Percentiles rank a stretch among this genome's conserved stretches.
Conservation (phyloP, 1,140 invertebrate species). For the Pissodes strobi region DNA sequence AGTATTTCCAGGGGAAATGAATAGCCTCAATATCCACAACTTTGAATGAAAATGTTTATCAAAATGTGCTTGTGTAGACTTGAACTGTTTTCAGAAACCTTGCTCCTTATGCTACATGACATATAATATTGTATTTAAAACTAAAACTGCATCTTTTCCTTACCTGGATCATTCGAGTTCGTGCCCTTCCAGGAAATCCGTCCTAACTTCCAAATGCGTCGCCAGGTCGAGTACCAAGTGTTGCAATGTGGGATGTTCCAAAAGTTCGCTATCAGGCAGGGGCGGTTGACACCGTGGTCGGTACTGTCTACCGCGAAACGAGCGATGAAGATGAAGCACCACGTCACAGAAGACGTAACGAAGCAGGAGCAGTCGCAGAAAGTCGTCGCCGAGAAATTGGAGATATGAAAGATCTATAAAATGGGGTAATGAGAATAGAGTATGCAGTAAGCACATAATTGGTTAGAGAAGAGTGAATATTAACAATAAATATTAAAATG, state of each 20-base stretch:
- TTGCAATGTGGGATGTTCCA: conserved; percentile 82
- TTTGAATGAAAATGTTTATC: no score
- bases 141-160: not conserved
- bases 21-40: no score
- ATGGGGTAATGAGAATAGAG: not conserved
- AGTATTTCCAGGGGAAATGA: no score
- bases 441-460: no score
- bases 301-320: conserved; percentile 79
- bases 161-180: conserved; percentile 71
- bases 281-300: conserved; percentile 84
- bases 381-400: conserved; percentile 93
- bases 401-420: conserved; percentile 63
- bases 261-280: conserved; percentile 85
- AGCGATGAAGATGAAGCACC: conserved; percentile 81
- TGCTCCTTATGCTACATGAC: no score
- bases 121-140: not conserved
- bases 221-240: conserved; percentile 83
- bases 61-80: no score
- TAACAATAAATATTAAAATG: no score
- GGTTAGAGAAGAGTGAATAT: no score
- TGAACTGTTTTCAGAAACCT: no score
- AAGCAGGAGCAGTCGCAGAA: conserved; percentile 83
- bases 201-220: conserved; percentile 76
- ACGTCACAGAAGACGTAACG: conserved; percentile 94
- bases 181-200: conserved; percentile 72